A percentile compares a stretch with the other conserved stretches of the same genome.
Evolutionary conservation across 1,140 invertebrate genomes (phyloP).

Genomic region (Hylaeus volcanicus): DNA sequence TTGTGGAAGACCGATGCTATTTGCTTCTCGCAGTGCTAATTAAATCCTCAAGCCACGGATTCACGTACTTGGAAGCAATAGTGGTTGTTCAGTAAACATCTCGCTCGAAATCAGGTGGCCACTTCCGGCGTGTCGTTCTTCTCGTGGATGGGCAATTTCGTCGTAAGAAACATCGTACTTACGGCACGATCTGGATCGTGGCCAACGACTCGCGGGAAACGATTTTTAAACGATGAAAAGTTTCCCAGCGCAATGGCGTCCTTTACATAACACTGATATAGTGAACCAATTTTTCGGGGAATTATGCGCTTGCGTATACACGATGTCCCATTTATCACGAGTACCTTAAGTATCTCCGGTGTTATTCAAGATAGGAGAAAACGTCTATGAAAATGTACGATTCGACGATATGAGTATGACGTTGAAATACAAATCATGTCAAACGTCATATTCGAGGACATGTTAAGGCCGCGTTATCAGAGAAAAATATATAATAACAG

Average conservation of each 20-base stretch:
- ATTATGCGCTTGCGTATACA: background rate
- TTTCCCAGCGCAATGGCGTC: background rate
- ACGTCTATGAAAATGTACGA: background rate
- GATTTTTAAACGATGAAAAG: conserved; percentile 41
- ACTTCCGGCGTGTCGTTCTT: background rate
- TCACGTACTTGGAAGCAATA: background rate
- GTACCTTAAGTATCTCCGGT: background rate
- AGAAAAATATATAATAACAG: too few species aligned
- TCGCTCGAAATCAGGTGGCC: conserved; percentile 4
- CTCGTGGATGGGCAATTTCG: background rate
- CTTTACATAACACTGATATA: conserved; percentile 42
- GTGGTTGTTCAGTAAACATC: background rate
- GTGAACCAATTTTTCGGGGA: conserved; percentile 9
- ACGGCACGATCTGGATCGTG: conserved; percentile 22
- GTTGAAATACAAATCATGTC: too few species aligned
- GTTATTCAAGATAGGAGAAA: background rate
- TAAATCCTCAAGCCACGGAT: background rate
- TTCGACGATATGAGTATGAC: background rate
- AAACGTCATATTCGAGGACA: too few species aligned
- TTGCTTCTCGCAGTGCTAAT: background rate
- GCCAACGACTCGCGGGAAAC: conserved; percentile 14
- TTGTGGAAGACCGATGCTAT: too few species aligned
- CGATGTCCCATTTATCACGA: background rate
- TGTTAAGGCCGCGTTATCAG: too few species aligned
- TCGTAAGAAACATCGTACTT: conserved; percentile 18